These are phyloP conservation scores for Tenualosa ilisha DNA, from an alignment of 2,797 vertebrate genomes.

Conservation along the genomic window DNA sequence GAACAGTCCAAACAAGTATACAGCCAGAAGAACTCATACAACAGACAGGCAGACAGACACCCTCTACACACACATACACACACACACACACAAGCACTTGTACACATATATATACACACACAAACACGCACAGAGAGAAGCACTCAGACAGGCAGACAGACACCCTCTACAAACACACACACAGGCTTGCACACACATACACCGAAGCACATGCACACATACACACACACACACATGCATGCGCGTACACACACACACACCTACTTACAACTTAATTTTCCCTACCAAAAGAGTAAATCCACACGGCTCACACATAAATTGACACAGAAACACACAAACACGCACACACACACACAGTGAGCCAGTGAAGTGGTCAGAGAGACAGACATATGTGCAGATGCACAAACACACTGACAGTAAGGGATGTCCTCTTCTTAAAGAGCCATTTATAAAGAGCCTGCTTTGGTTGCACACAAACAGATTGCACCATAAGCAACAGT, in stretches of 20 bases:
- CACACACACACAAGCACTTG: not conserved
- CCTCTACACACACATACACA: not conserved
- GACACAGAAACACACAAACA: not conserved
- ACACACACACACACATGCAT: not conserved
- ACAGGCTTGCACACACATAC: not conserved
- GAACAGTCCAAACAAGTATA: conserved; percentile 46
- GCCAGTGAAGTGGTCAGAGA: not conserved
- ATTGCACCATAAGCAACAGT: not conserved
- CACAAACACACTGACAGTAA: not conserved
- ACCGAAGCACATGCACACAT: not conserved
- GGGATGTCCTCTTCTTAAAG: not conserved
- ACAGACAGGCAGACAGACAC: not conserved
- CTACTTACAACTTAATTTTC: no score
- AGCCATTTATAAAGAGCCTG: not conserved
- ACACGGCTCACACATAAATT: not conserved
- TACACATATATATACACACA: not conserved
- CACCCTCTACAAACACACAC: not conserved
- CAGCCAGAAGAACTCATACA: not conserved
- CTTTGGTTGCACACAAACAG: not conserved
- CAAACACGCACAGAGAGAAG: not conserved
- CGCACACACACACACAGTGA: not conserved
- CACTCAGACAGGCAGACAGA: not conserved
- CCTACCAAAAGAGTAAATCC: no score
- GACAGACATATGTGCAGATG: conserved; percentile 24
- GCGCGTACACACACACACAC: not conserved